Base-by-base conservation (phyloP, 2,888 invertebrate genomes). In the Aporophyla nigra region DNA sequence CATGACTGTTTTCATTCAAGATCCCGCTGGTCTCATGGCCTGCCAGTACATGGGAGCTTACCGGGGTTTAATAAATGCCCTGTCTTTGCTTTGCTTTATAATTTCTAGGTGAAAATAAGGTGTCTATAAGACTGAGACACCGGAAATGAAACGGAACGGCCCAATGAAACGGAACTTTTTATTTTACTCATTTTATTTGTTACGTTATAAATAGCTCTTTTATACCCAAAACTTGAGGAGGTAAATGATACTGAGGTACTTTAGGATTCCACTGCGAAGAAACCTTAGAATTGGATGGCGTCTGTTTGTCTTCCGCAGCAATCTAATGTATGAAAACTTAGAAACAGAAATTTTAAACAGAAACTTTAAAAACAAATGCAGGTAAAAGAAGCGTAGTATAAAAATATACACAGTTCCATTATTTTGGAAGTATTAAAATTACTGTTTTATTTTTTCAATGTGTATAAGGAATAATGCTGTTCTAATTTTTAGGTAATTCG, bases 51-150 rank as follows among this genome's bases (percentile, higher is more conserved):
- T 76, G 71, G 85, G 78, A 84, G 89, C 86, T 90, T 87, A 90
- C 90, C 88, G 83, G 88, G 87, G 90, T 90, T 92, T 93, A 93
- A 93, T 93, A 93, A 94, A 93, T 93, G 91, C 91, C 91, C 91
- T 91, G 92, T 93, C 93, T 92, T 94, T 93, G 91, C 93, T 90
- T 91, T 90, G 91, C 89, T 93, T 93, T 92, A 92, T 94, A 93
- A 93, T 92, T 92, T 90, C 88, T 87, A 82, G 46, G 87, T 87
- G 89, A 89, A 91, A 92, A 92, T 90, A 91, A 91, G 90, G 92
- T 91, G 90, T 91, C 92, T 90, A 90, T 92, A 90, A 90, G 92
- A 91, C 87, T 89, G 87, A 87, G 88, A 89, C 82, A 80, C 86
- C 83, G 91, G 92, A 92, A 91, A 93, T 92, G 92, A 92, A 91